A percentile compares a stretch with the other conserved stretches of the same genome.
These are phyloP conservation scores for Theonella swinhoei DNA, from an alignment of 37 sponge, comb jelly and placozoan genomes.

Conservation along the genomic window DNA sequence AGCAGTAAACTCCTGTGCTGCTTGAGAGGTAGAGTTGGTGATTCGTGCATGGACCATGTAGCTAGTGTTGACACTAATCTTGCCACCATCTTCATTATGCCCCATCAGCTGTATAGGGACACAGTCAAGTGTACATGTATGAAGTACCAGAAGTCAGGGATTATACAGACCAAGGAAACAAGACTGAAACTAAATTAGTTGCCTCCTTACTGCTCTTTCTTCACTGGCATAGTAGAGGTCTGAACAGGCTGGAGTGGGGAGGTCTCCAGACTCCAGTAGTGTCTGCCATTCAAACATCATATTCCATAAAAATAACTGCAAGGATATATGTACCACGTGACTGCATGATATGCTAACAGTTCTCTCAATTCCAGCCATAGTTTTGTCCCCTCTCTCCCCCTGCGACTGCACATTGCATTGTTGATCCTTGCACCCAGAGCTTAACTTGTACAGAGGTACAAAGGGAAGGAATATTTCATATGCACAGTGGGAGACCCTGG, in stretches of 20 bases:
- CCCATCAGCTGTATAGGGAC: conserved; percentile 30
- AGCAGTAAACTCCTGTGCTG: conserved; percentile 41
- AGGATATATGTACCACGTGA: background rate
- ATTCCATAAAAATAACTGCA: conserved; percentile 37
- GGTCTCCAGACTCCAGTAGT: background rate
- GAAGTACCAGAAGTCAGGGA: too few relatives aligned
- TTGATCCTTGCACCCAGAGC: too few relatives aligned
- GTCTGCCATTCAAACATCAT: conserved; percentile 38
- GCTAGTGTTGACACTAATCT: background rate
- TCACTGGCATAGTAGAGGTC: conserved; percentile 21
- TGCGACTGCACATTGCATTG: too few relatives aligned
- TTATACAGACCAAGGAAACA: too few relatives aligned
- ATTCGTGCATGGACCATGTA: conserved; percentile 32
- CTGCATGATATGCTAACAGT: background rate
- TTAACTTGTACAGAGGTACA: too few relatives aligned
- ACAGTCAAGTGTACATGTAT: too few relatives aligned
- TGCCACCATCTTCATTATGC: conserved; percentile 52
- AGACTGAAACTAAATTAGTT: too few relatives aligned
- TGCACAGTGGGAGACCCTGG: too few relatives aligned
- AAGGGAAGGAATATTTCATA: too few relatives aligned
- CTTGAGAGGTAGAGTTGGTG: background rate
- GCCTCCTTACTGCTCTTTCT: background rate
- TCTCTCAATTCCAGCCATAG: background rate
- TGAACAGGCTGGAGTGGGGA: conserved; percentile 32
- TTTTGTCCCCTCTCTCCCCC: too few relatives aligned